Evolutionary conservation across 2,888 invertebrate species (phyloP).

Genomic region (Piscicola geometra): DNA sequence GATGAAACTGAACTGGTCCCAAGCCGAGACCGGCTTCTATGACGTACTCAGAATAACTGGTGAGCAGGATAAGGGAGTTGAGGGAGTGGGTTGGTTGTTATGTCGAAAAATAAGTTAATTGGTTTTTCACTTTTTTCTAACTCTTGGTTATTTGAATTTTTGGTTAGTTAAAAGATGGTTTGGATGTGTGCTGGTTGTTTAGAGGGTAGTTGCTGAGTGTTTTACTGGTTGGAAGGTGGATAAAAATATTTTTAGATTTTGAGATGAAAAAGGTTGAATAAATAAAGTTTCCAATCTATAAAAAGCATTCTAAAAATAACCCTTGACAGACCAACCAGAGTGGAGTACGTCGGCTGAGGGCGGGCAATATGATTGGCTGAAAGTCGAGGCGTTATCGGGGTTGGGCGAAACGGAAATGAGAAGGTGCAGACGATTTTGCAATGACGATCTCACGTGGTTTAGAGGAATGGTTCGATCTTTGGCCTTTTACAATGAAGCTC

Average conservation of each 20-base stretch:
- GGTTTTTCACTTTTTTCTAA: no score
- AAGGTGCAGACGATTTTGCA: conserved; percentile 26
- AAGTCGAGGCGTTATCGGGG: conserved; percentile 22
- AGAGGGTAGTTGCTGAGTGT: no score
- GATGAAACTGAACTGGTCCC: conserved; percentile 28
- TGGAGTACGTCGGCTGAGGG: neutral
- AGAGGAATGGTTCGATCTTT: conserved; percentile 27
- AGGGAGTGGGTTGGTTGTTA: no score
- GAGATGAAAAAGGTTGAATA: no score
- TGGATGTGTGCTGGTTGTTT: no score
- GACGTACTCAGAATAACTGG: conserved; percentile 19
- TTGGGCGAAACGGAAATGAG: conserved; percentile 27
- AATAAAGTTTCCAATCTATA: no score
- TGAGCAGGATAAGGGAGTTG: neutral
- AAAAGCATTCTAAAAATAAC: no score
- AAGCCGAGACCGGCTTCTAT: conserved; percentile 23
- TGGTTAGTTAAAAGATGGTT: no score
- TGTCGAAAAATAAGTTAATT: no score
- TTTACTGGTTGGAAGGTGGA: no score
- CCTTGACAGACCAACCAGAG: conserved; percentile 3
- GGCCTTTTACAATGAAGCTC: conserved; percentile 32
- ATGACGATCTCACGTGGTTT: conserved; percentile 30
- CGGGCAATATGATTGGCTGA: conserved; percentile 21
- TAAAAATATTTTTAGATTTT: no score
- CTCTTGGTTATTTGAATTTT: no score